These are phyloP conservation scores for Sarcophaga caerulescens DNA, from an alignment of 2,888 invertebrate species.

Conservation along the genomic window DNA sequence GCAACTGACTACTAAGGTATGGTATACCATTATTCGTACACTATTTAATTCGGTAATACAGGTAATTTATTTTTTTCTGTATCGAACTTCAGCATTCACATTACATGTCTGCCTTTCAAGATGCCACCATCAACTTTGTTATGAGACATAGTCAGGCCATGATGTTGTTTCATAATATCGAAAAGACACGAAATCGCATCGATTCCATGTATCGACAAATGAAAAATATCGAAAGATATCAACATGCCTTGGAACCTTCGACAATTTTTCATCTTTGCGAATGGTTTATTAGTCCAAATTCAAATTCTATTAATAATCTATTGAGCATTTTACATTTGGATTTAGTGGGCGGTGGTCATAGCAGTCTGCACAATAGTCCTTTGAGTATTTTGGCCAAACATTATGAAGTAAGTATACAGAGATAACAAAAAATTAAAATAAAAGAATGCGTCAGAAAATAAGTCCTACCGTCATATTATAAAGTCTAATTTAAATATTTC, in stretches of 20 bases:
- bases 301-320: slow-evolving; percentile 84
- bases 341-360: slow-evolving; percentile 58
- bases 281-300: slow-evolving; percentile 85
- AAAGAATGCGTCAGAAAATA: too few relatives aligned
- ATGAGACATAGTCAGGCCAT: slow-evolving; percentile 82
- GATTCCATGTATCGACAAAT: slow-evolving; percentile 83
- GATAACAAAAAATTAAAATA: background rate
- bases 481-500: too few relatives aligned
- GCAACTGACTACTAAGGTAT: slow-evolving; percentile 72
- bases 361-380: slow-evolving; percentile 78
- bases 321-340: slow-evolving; percentile 85
- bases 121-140: slow-evolving; percentile 69
- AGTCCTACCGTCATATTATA: too few relatives aligned
- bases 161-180: slow-evolving; percentile 83
- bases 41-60: background rate
- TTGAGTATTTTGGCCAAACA: slow-evolving; percentile 25
- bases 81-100: slow-evolving; percentile 67
- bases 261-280: slow-evolving; percentile 87
- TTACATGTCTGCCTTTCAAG: slow-evolving; percentile 71
- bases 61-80: background rate
- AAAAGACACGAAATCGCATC: slow-evolving; percentile 83
- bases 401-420: slow-evolving; percentile 48
- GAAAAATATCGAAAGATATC: slow-evolving; percentile 82
- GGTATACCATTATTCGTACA: background rate
- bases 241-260: slow-evolving; percentile 82